Evolutionary conservation across 1,140 invertebrate species (phyloP), one percentile per base, ranked within the genome.

Genomic region (Tyrophagus putrescentiae): DNA sequence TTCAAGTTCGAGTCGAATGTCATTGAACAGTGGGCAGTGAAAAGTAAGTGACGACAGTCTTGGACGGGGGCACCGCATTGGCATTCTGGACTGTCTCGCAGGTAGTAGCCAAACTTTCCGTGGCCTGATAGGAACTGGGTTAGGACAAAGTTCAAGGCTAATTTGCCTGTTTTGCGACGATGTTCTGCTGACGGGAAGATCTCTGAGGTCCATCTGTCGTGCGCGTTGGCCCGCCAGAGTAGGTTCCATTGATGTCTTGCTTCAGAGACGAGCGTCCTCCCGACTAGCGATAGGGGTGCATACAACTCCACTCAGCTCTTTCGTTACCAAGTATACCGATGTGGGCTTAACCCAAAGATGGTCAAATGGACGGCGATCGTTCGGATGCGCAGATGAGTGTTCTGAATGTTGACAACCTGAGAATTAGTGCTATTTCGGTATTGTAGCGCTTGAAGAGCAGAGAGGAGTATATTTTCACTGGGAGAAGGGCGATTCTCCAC

Each of bases 291-390:
- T n/a, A n/a, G n/a, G n/a, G n/a, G n/a, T n/a, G n/a, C n/a, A n/a
- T n/a, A n/a, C n/a, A n/a, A n/a, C n/a, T n/a, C n/a, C n/a, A n/a
- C n/a, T 57, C 56, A 16, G 56, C 56, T 23, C 6, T 34, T 44
- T 57, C 56, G 31, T 57, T 57, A 5, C 56, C 56, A 5, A 21
- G 16, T 28, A 5, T 57, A 9, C 36, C 36, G 31, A 42, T 21
- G 21, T 57, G 56, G 32, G 56, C 56, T 57, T 57, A 41, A 11
- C 56, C 56, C 36, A 18, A 6, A 7, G 25, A 56, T 56, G 53
- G 6, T 6, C 23, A 16, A 11, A 7, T 7, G 56, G 25, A n/a
- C n/a, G n/a, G n/a, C n/a, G n/a, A n/a, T n/a, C 9, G 44, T 11
- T 50, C 7, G 5, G 6, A 4, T 23, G 7, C 9, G 7, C 11